Evolutionary conservation across 2,797 vertebrate genomes (phyloP), one percentile per base, ranked within the genome.

Genomic region (Lacerta agilis): DNA sequence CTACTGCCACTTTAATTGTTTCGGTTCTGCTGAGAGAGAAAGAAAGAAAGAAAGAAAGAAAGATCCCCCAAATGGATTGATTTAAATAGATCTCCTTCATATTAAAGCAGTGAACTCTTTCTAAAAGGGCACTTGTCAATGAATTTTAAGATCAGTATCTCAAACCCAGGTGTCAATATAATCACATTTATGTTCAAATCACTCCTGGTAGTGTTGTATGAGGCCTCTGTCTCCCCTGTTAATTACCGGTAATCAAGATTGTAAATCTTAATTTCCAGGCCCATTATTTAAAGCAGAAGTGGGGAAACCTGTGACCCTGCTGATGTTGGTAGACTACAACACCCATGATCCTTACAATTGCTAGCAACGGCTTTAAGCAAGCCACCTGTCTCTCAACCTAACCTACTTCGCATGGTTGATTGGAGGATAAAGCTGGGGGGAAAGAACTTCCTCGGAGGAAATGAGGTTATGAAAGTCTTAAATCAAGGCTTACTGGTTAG

Each of bases 71-170:
- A 29, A 86, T 58, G 66, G 45, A 33, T 20, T 45, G 55, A 36
- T 69, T 86, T 78, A 79, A 33, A 29, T 61, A 13, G 25, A 38
- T 13, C 9, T 72, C 45, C 55, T 82, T 83, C 79, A 49, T 27
- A 79, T 83, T 88, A 79, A 75, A 84, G 36, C 66, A 64, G n/a
- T 38, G 58, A 83, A 83, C 69, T 67, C n/a, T 86, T 86, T 73
- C 36, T 75, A 2, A 66, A 64, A 13, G 9, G 67, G 29, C 8
- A 29, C 71, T 49, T 27, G 27, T 83, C 82, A 55, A 73, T 66
- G 27, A 64, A 29, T 77, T 78, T 84, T 87, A 41, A 77, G 13
- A 81, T 86, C 83, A 69, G n/a, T 75, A 41, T 67, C 82, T 89
- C 79, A 66, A 79, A 36, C 41, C 5, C 6, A 82, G 69, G 61